Conservation (phyloP, 2,888 invertebrate species). For the Drosophila setosimentum region DNA sequence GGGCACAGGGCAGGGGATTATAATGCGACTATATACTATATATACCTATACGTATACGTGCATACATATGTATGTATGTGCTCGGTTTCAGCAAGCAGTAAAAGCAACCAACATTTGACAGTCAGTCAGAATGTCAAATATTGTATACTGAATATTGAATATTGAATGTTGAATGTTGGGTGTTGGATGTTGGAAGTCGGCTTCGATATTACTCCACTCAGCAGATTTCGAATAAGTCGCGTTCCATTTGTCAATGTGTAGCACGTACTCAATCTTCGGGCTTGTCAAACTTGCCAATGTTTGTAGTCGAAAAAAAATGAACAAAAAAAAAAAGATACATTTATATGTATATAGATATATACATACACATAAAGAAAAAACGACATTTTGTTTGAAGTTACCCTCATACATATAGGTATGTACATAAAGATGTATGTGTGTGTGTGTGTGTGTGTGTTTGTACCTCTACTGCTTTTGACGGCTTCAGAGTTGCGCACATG, state of each 20-base stretch:
- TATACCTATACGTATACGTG: no score
- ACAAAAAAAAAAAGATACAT: slow-evolving; percentile 1
- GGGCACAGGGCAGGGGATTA: background rate
- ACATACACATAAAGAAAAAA: background rate
- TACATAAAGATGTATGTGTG: background rate
- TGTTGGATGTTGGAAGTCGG: slow-evolving; percentile 6
- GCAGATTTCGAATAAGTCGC: slow-evolving; percentile 30
- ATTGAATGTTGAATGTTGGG: slow-evolving; percentile 11
- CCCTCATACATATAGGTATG: background rate
- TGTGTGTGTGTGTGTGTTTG: background rate
- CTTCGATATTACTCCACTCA: slow-evolving; percentile 1
- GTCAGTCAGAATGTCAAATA: slow-evolving; percentile 1
- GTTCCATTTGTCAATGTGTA: slow-evolving; percentile 77
- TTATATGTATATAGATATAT: background rate
- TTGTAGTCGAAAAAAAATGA: slow-evolving; percentile 56
- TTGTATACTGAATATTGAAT: slow-evolving; percentile 10
- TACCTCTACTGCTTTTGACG: slow-evolving; percentile 19
- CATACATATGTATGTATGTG: no score
- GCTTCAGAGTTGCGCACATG: slow-evolving; percentile 31
- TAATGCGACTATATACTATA: background rate
- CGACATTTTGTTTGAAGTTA: slow-evolving; percentile 50
- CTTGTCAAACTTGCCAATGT: slow-evolving; percentile 77
- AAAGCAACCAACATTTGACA: slow-evolving; percentile 24
- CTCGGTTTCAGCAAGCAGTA: background rate
- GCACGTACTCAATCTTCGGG: slow-evolving; percentile 80